Percentiles rank a stretch among this genome's conserved stretches.
Conservation (phyloP, 2,888 invertebrate genomes). For the Sepioteuthis lessoniana region DNA sequence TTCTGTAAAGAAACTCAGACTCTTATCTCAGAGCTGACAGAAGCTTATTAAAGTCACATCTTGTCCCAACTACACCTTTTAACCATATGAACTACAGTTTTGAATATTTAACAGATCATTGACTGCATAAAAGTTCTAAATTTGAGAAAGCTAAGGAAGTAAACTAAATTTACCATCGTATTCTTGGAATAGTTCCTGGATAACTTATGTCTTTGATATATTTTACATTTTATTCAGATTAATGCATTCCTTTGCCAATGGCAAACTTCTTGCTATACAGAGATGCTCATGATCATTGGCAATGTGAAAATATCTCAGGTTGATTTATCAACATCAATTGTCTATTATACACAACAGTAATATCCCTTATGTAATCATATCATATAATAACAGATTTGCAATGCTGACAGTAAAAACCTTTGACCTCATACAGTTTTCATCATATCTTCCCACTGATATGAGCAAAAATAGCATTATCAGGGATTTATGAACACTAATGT, state of each 20-base stretch:
- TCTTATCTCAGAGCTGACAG: too few species aligned
- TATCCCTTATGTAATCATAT: not conserved
- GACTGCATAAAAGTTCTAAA: too few species aligned
- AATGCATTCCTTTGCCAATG: not conserved
- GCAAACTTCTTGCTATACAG: not conserved
- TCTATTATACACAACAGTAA: not conserved
- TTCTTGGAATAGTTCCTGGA: not conserved
- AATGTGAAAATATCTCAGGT: not conserved
- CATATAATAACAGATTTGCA: not conserved
- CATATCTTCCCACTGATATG: not conserved
- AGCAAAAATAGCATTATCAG: too few species aligned
- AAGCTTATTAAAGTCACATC: too few species aligned
- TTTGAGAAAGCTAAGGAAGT: too few species aligned
- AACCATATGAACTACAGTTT: too few species aligned
- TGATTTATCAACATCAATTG: slow-evolving; percentile 17
- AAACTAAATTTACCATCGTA: too few species aligned
- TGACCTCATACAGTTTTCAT: slow-evolving; percentile 6
- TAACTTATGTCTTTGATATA: not conserved
- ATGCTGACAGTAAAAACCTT: not conserved
- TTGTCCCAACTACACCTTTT: too few species aligned
- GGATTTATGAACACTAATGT: too few species aligned
- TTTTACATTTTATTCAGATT: not conserved
- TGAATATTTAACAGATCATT: too few species aligned
- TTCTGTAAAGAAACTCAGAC: too few species aligned
- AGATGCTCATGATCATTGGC: not conserved